phyloP scores from a whole-genome alignment of 1,140 invertebrate genomes.

The Bombyx mori region DNA sequence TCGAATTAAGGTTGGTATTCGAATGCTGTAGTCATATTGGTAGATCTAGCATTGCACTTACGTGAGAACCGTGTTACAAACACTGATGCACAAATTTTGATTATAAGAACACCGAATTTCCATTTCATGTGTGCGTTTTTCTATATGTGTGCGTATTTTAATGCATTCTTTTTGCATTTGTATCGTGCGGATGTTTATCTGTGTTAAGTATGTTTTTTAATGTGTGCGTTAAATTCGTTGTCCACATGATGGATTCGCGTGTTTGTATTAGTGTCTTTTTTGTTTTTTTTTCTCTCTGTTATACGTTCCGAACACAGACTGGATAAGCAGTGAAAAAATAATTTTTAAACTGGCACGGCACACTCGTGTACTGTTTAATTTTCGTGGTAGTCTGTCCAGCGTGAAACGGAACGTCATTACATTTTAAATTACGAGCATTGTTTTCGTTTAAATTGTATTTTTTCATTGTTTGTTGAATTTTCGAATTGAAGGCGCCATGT shows the following conservation, averaged over 20 bases:
- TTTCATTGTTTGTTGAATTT: slow-evolving; percentile 41
- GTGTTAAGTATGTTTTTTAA: slow-evolving; percentile 24
- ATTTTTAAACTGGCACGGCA: slow-evolving; percentile 65
- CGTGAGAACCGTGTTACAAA: slow-evolving; percentile 50
- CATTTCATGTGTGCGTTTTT: slow-evolving; percentile 27
- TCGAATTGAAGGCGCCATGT: not conserved
- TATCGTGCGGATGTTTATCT: slow-evolving; percentile 24
- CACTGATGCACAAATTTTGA: slow-evolving; percentile 51
- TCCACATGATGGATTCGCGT: slow-evolving; percentile 61
- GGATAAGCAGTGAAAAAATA: slow-evolving; percentile 63
- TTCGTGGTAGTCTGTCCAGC: slow-evolving; percentile 61
- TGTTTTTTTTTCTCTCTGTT: slow-evolving; percentile 41
- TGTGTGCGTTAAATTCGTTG: slow-evolving; percentile 51
- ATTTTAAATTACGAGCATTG: slow-evolving; percentile 67
- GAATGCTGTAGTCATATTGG: slow-evolving; percentile 18
- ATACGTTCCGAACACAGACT: slow-evolving; percentile 37
- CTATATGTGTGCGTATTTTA: slow-evolving; percentile 30
- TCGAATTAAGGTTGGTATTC: slow-evolving; percentile 28
- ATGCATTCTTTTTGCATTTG: slow-evolving; percentile 51
- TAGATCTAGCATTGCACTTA: slow-evolving; percentile 58
- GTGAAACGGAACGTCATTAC: slow-evolving; percentile 68
- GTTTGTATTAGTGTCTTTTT: slow-evolving; percentile 62
- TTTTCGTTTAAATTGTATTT: slow-evolving; percentile 51
- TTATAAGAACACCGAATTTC: slow-evolving; percentile 67
- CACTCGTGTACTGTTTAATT: slow-evolving; percentile 57